Percentiles rank a stretch among this genome's conserved stretches.
phyloP scores from a whole-genome alignment of 2,888 invertebrate genomes.

The Cancer borealis region DNA sequence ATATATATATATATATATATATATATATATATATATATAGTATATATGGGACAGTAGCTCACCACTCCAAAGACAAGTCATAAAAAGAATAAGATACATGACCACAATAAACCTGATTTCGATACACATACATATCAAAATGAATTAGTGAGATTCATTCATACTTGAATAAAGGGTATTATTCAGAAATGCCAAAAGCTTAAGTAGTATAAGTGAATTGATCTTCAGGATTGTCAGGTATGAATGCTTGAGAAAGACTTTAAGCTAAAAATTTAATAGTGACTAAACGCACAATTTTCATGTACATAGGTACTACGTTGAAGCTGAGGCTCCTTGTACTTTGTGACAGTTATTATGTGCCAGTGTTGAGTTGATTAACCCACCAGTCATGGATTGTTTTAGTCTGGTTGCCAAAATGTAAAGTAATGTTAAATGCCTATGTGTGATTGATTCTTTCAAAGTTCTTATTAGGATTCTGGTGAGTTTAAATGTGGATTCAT shows the following conservation, averaged over 20 bases:
- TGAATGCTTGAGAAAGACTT: not conserved
- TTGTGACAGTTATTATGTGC: constrained; percentile 2
- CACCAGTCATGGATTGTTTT: not conserved
- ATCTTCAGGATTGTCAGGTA: not conserved
- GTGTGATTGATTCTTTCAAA: not conserved
- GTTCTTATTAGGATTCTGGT: not conserved
- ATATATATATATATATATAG: not conserved
- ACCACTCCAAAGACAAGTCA: not conserved
- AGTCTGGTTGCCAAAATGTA: not conserved
- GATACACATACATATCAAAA: constrained; percentile 5
- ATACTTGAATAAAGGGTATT: not conserved
- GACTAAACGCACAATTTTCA: not conserved
- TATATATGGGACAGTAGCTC: not conserved
- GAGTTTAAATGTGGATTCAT: not conserved
- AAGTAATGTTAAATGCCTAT: constrained; percentile 2
- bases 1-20: too few relatives aligned
- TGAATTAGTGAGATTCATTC: not conserved
- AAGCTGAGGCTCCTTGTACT: not conserved
- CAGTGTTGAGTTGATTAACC: not conserved
- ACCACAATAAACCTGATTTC: not conserved
- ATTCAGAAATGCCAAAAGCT: not conserved
- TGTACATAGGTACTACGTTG: not conserved
- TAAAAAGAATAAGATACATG: not conserved
- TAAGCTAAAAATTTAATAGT: not conserved
- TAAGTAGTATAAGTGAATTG: not conserved